These are phyloP conservation scores for Poliocrania exsul DNA, from an alignment of 2,797 vertebrate genomes.

Conservation along the genomic window DNA sequence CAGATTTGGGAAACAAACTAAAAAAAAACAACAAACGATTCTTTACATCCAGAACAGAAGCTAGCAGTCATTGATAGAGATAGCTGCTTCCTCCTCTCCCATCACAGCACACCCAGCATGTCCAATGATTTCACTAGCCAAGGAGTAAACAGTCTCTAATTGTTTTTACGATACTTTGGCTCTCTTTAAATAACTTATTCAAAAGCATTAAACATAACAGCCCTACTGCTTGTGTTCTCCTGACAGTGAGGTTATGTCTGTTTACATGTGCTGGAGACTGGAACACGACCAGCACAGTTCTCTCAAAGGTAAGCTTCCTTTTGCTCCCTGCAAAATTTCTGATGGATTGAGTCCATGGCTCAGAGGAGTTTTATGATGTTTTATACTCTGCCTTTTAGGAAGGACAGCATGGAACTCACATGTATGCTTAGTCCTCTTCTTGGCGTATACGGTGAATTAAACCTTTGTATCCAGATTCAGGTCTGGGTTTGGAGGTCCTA, in stretches of 20 bases:
- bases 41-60: slow-evolving; percentile 13
- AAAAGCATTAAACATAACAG: slow-evolving; percentile 36
- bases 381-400: neutral
- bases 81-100: neutral
- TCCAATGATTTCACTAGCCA: neutral
- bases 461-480: neutral
- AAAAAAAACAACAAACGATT: neutral
- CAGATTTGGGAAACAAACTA: neutral
- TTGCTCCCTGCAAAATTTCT: slow-evolving; percentile 22
- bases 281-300: neutral
- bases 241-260: slow-evolving; percentile 36
- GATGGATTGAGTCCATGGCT: neutral
- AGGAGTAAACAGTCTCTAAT: neutral
- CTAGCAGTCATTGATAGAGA: neutral
- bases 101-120: neutral
- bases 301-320: slow-evolving; percentile 2
- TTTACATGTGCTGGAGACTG: slow-evolving; percentile 27
- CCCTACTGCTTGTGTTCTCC: slow-evolving; percentile 13
- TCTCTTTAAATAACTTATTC: slow-evolving; percentile 41
- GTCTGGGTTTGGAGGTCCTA: neutral
- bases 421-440: neutral
- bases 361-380: neutral
- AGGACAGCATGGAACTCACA: neutral
- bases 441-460: neutral
- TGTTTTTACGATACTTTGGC: slow-evolving; percentile 4